Base-by-base conservation (phyloP, 2,113 vertebrate genomes). In the Potamarius usumacintae region DNA sequence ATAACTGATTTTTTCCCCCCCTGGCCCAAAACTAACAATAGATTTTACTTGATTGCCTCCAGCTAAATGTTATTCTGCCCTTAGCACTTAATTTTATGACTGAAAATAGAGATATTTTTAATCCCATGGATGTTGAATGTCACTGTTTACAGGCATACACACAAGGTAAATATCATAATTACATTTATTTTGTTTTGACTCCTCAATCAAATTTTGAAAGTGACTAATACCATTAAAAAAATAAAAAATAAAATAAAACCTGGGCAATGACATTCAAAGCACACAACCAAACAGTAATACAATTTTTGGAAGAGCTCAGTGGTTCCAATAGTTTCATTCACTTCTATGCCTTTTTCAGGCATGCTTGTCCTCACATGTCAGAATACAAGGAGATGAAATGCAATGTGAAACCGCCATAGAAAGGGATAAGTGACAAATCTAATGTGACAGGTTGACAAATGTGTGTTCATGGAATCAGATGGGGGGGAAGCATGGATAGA, bases 391-490 rank as follows among this genome's bases (percentile, higher is more conserved):
- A 90, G 91, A 93, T 86, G 86, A 91, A 93, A 92, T 69, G 55
- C 89, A 89, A 91, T 85, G 92, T 90, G 91, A 92, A 91, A 88
- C 91, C 77, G 90, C 90, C 90, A 92, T 91, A 92, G 88, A 89
- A 91, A 79, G 92, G 84, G 89, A 89, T 88, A 91, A 90, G 92
- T 92, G 94, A 95, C 93, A 92, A 92, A 95, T 94, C 92, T 90
- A 92, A 93, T 93, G 91, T 94, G 94, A 93, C 95, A 93, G 92
- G 89, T 91, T 95, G 95, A 95, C 92, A 95, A 95, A 96, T 92
- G 91, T 92, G 92, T 93, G 94, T 94, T 94, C 93, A 90, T 93
- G 92, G 93, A 93, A 93, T 92, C 88, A 94, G 90, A 93, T 91
- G 86, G 87, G 90, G 86, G 62, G 78, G 85, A n/a, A n/a, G 72